Conservation (phyloP, 2,797 vertebrate species). For the Coranthus polyacanthus region DNA sequence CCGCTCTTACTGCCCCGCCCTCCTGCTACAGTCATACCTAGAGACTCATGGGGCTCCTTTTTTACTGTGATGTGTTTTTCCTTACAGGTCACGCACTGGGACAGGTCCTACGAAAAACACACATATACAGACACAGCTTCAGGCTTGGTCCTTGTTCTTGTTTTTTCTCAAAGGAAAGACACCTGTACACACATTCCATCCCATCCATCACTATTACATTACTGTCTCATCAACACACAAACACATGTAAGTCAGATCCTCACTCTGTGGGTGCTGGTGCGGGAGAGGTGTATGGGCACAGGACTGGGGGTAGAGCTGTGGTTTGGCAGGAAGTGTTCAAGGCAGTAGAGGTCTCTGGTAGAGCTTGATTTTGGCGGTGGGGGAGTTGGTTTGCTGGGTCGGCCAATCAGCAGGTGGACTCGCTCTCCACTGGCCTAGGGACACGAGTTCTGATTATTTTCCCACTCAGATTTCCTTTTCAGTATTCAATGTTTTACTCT, state of each 20-base stretch:
- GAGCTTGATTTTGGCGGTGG: slow-evolving; percentile 87
- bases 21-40: slow-evolving; percentile 98
- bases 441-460: not conserved
- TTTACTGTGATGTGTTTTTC: slow-evolving; percentile 98
- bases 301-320: slow-evolving; percentile 89
- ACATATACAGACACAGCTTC: slow-evolving; percentile 19
- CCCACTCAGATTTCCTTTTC: not conserved
- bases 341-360: slow-evolving; percentile 89
- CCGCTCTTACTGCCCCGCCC: slow-evolving; percentile 98
- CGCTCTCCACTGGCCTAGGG: slow-evolving; percentile 94
- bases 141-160: too few species aligned
- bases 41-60: slow-evolving; percentile 96
- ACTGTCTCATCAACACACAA: too few species aligned
- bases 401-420: slow-evolving; percentile 92
- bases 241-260: slow-evolving; percentile 48
- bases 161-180: too few species aligned
- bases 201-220: not conserved
- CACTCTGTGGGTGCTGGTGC: slow-evolving; percentile 94
- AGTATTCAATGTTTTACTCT: not conserved
- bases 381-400: slow-evolving; percentile 88
- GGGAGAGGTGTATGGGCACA: slow-evolving; percentile 88
- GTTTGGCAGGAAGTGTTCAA: slow-evolving; percentile 87
- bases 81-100: slow-evolving; percentile 96
- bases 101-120: slow-evolving; percentile 88
- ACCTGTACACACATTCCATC: too few species aligned